Conservation (phyloP, 1,140 invertebrate species). For the Drosophila murphyi region DNA sequence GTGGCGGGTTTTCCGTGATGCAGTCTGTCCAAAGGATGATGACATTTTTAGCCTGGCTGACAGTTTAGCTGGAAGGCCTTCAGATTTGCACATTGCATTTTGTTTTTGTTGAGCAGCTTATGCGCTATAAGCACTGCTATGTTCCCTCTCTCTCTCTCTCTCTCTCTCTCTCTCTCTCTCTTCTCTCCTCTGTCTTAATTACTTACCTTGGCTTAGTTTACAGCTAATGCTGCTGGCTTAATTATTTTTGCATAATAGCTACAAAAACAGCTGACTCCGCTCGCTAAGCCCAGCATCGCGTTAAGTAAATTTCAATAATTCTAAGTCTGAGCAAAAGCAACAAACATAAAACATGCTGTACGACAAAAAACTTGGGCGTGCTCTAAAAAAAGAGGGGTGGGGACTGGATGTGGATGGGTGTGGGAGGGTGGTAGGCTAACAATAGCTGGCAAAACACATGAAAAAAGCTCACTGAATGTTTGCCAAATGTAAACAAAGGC, state of each 20-base stretch:
- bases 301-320: conserved; percentile 79
- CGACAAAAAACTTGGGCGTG: conserved; percentile 27
- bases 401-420: conserved; percentile 11
- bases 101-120: conserved; percentile 9
- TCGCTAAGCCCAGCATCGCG: conserved; percentile 43
- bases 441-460: conserved; percentile 20
- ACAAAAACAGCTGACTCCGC: conserved; percentile 73
- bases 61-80: conserved; percentile 14
- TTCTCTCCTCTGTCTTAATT: neutral
- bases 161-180: neutral
- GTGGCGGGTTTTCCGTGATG: neutral
- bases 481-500: conserved; percentile 71
- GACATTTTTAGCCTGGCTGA: conserved; percentile 38
- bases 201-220: neutral
- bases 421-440: conserved; percentile 10
- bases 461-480: conserved; percentile 49
- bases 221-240: conserved; percentile 56
- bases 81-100: neutral
- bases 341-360: conserved; percentile 40
- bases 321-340: conserved; percentile 59
- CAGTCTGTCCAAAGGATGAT: conserved; percentile 23
- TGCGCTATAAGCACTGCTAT: conserved; percentile 3
- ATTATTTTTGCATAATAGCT: conserved; percentile 62
- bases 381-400: neutral
- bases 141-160: neutral